A percentile compares a stretch with the other conserved stretches of the same genome.
Conservation (phyloP, 2,113 vertebrate species). For the Tauraco erythrolophus region DNA sequence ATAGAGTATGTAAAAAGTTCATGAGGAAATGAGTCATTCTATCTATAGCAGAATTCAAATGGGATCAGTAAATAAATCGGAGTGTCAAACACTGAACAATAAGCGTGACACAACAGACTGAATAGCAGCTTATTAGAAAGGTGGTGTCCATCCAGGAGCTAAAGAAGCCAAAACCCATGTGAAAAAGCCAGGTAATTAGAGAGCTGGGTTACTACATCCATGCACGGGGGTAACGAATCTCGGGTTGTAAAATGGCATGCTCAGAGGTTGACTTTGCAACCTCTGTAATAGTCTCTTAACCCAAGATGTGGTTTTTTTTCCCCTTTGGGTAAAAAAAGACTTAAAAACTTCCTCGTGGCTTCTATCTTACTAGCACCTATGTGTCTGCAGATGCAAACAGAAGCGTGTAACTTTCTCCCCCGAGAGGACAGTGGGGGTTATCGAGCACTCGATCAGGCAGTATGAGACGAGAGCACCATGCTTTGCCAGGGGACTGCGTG, state of each 20-base stretch:
- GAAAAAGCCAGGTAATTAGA: neutral
- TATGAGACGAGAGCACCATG: neutral
- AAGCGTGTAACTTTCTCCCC: neutral
- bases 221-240: neutral
- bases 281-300: neutral
- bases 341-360: neutral
- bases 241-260: neutral
- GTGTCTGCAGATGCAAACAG: neutral
- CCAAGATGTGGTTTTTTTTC: too few species aligned
- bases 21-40: neutral
- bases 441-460: neutral
- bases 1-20: neutral
- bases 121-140: neutral
- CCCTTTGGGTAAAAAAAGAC: neutral
- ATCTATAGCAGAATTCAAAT: neutral
- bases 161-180: neutral
- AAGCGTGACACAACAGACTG: neutral
- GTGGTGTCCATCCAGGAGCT: neutral
- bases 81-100: neutral
- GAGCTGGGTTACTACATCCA: neutral
- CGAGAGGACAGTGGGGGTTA: neutral
- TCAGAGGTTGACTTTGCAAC: neutral
- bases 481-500: neutral
- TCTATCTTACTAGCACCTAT: neutral
- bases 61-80: neutral